Percentiles rank a stretch among this genome's conserved stretches.
Conservation (phyloP, 2,888 invertebrate species). For the Lasioglossum morio region DNA sequence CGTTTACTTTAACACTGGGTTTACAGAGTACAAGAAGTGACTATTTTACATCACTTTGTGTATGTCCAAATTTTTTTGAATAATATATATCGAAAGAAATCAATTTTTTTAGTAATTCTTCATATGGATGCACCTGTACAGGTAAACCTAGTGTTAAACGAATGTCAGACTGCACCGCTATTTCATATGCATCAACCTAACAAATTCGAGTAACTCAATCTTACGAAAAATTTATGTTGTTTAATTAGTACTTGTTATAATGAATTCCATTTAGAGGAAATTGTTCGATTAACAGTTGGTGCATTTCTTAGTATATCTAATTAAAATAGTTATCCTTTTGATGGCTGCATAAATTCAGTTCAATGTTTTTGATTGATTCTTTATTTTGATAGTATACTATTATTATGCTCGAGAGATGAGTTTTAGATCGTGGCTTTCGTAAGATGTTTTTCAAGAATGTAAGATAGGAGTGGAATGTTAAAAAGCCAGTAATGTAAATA, state of each 20-base stretch:
- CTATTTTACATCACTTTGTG: no score
- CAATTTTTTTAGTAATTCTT: not conserved
- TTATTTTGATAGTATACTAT: slow-evolving; percentile 12
- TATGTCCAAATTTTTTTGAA: no score
- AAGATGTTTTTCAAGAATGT: slow-evolving; percentile 20
- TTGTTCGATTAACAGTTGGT: slow-evolving; percentile 7
- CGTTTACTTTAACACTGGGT: not conserved
- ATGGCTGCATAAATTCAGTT: slow-evolving; percentile 2
- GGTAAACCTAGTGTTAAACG: not conserved
- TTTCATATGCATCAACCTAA: slow-evolving; percentile 13
- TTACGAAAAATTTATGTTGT: not conserved
- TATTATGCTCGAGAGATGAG: slow-evolving; percentile 2
- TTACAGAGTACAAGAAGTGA: not conserved
- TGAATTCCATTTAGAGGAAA: slow-evolving; percentile 4
- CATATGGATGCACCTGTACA: not conserved
- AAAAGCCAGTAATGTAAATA: slow-evolving; percentile 51
- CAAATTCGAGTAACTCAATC: slow-evolving; percentile 12
- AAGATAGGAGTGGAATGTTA: slow-evolving; percentile 32
- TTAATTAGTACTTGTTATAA: not conserved
- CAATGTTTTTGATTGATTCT: slow-evolving; percentile 29
- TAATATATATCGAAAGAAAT: not conserved
- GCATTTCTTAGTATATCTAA: slow-evolving; percentile 28
- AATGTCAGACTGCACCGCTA: not conserved
- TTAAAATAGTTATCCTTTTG: slow-evolving; percentile 25
- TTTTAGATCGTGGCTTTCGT: slow-evolving; percentile 8